A percentile compares a stretch with the other conserved stretches of the same genome.
phyloP scores from a whole-genome alignment of 2,888 invertebrate species.

The Linyphia triangularis region DNA sequence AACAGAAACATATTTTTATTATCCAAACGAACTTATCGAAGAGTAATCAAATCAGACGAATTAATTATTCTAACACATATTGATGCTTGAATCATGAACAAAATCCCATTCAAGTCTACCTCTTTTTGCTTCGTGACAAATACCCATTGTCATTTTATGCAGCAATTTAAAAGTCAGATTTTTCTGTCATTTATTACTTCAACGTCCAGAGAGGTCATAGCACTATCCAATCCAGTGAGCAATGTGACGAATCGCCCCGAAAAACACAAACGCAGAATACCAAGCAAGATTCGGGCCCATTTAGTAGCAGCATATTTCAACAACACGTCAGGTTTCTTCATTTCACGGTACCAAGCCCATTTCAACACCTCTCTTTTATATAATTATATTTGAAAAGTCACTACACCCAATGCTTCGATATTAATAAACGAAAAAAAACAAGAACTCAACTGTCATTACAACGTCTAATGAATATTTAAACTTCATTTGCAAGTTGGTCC shows the following conservation, averaged over 20 bases:
- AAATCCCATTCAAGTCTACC: too few species aligned
- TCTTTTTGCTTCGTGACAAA: not conserved
- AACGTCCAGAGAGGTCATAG: too few species aligned
- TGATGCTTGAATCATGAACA: too few species aligned
- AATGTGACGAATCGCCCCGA: too few species aligned
- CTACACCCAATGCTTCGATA: not conserved
- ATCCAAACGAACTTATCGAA: too few species aligned
- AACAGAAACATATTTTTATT: too few species aligned
- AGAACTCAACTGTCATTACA: not conserved
- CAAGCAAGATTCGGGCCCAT: not conserved
- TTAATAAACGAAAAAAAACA: not conserved
- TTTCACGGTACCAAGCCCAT: not conserved
- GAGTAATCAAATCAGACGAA: too few species aligned
- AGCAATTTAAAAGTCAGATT: not conserved
- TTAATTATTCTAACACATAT: too few species aligned
- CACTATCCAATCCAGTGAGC: too few species aligned
- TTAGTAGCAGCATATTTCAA: not conserved
- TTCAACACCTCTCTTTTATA: not conserved
- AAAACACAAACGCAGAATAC: not conserved
- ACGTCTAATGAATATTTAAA: conserved; percentile 30
- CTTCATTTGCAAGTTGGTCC: not conserved
- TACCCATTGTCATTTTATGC: not conserved
- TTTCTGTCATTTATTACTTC: not conserved
- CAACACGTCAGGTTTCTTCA: not conserved
- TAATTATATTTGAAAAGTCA: conserved; percentile 22